Percentiles rank a stretch among this genome's conserved stretches.
These are phyloP conservation scores for Danio tinwini DNA, from an alignment of 2,797 vertebrate genomes.

Conservation along the genomic window DNA sequence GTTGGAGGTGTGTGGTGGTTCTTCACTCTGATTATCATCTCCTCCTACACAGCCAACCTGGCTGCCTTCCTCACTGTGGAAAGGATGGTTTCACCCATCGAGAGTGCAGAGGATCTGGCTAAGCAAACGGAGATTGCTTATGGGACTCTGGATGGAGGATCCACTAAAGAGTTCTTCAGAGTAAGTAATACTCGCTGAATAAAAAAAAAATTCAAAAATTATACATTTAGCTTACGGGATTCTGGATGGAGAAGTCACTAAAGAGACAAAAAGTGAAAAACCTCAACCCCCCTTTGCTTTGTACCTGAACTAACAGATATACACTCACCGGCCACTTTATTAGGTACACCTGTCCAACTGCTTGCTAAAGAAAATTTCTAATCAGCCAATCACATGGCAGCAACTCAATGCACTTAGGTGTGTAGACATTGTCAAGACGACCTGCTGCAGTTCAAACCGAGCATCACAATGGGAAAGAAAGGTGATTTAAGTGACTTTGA, in stretches of 20 bases:
- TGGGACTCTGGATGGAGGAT: slow-evolving; percentile 93
- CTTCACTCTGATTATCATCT: slow-evolving; percentile 99
- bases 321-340: too few species aligned
- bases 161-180: slow-evolving; percentile 98
- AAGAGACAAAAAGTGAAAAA: too few species aligned
- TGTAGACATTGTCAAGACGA: too few species aligned
- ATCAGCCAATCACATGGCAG: too few species aligned
- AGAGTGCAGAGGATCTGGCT: slow-evolving; percentile 94
- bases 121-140: slow-evolving; percentile 98
- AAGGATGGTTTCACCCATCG: slow-evolving; percentile 97
- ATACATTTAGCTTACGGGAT: background rate
- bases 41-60: slow-evolving; percentile 97
- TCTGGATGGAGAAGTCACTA: too few species aligned
- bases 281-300: too few species aligned
- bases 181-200: slow-evolving; percentile 70
- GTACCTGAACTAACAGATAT: background rate
- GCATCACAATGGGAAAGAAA: too few species aligned
- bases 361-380: too few species aligned
- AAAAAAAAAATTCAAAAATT: background rate
- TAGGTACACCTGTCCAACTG: too few species aligned
- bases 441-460: too few species aligned
- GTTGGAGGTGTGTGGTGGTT: slow-evolving; percentile 99
- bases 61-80: slow-evolving; percentile 98
- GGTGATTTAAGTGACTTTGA: too few species aligned
- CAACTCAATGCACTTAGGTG: too few species aligned